Percentiles rank a stretch among this genome's conserved stretches.
These are phyloP conservation scores for Lasioglossum malachurum DNA, from an alignment of 2,888 invertebrate genomes.

Conservation along the genomic window DNA sequence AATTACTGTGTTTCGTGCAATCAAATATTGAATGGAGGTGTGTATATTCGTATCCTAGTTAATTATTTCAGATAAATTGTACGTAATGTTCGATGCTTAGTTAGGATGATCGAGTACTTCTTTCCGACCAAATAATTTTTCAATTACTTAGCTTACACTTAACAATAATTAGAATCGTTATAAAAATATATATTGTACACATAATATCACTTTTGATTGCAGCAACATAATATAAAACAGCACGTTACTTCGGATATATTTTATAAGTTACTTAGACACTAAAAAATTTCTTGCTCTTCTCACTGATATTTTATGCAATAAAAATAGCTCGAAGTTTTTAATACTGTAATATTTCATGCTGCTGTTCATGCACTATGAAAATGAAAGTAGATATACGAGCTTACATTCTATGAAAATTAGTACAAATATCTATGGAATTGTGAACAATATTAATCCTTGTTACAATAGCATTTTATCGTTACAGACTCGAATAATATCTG, in stretches of 20 bases:
- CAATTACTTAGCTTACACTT: constrained; percentile 20
- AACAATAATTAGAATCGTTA: constrained; percentile 30
- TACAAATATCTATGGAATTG: constrained; percentile 33
- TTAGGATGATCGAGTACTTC: constrained; percentile 1
- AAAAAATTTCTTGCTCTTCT: background rate
- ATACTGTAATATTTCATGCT: constrained; percentile 50
- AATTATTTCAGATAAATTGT: constrained; percentile 8
- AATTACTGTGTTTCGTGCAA: constrained; percentile 27
- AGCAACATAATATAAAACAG: constrained; percentile 56
- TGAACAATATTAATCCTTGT: constrained; percentile 30
- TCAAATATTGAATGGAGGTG: constrained; percentile 18
- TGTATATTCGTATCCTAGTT: constrained; percentile 10
- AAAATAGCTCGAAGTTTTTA: background rate
- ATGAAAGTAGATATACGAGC: constrained; percentile 32
- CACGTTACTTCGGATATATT: background rate
- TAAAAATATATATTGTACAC: constrained; percentile 48
- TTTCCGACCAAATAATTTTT: background rate
- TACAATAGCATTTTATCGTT: constrained; percentile 36
- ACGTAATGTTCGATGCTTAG: constrained; percentile 4
- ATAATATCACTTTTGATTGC: constrained; percentile 15
- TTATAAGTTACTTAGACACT: background rate
- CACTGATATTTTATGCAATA: background rate
- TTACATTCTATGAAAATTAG: constrained; percentile 35
- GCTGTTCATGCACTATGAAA: constrained; percentile 32
- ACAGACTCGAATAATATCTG: constrained; percentile 23